These are phyloP conservation scores for Dicrurus megarhynchus DNA, from an alignment of 2,113 vertebrate genomes.

Conservation along the genomic window DNA sequence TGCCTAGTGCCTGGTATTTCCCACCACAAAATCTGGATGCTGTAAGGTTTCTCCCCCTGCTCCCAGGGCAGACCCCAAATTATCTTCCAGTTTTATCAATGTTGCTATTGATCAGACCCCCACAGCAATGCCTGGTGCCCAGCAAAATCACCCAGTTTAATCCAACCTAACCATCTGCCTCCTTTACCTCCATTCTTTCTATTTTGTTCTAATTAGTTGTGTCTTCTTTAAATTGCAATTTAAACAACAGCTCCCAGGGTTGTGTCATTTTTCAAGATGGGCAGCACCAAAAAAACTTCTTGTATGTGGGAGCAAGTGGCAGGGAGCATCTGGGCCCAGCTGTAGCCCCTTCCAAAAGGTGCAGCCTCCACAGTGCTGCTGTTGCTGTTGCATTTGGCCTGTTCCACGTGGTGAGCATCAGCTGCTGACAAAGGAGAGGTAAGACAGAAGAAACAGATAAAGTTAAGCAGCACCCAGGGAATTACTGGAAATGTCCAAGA, in stretches of 20 bases:
- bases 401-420: background rate
- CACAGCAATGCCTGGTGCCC: rapidly evolving
- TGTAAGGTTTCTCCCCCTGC: rapidly evolving
- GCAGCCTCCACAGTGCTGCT: background rate
- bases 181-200: background rate
- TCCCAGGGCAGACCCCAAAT: background rate
- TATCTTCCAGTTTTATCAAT: background rate
- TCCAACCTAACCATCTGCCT: background rate
- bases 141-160: background rate
- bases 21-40: background rate
- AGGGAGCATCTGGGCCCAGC: background rate
- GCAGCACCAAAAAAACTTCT: background rate
- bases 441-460: background rate
- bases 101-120: background rate
- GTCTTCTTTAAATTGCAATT: background rate
- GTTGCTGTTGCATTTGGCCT: background rate
- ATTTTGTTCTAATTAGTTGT: background rate
- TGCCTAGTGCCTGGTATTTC: background rate
- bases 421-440: background rate
- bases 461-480: background rate
- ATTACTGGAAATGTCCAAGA: background rate
- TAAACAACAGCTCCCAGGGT: background rate
- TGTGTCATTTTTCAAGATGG: background rate
- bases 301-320: background rate
- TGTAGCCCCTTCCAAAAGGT: background rate